phyloP scores from a whole-genome alignment of 2,888 invertebrate species.

The Drosophila tripunctata region DNA sequence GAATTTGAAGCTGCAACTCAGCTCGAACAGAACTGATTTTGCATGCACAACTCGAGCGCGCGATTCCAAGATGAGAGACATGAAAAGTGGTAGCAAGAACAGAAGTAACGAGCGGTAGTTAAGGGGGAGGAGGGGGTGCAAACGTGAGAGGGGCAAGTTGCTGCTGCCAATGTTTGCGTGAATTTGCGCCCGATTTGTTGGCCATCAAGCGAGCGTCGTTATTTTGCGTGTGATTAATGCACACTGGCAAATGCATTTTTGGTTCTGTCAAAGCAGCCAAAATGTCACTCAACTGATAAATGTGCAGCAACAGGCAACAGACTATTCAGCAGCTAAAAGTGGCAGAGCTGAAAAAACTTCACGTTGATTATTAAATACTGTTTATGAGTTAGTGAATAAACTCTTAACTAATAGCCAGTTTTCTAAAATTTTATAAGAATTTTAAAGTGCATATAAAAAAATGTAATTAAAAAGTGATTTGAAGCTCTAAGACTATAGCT shows the following conservation, averaged over 20 bases:
- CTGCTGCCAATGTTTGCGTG: constrained; percentile 70
- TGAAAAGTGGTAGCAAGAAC: too few species aligned
- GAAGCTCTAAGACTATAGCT: too few species aligned
- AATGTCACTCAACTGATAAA: constrained; percentile 38
- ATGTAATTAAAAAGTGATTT: too few species aligned
- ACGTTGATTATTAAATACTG: too few species aligned
- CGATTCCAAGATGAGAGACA: constrained; percentile 11
- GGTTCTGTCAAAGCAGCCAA: constrained; percentile 35
- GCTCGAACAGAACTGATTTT: constrained; percentile 47
- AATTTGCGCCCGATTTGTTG: constrained; percentile 75
- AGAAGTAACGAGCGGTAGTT: too few species aligned
- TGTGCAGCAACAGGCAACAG: constrained; percentile 58
- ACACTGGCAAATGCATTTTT: constrained; percentile 37
- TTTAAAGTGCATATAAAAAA: too few species aligned
- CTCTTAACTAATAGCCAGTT: too few species aligned
- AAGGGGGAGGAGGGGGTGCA: too few species aligned
- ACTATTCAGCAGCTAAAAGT: neutral
- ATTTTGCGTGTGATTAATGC: constrained; percentile 69
- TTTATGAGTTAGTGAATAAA: too few species aligned
- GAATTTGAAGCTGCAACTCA: constrained; percentile 23
- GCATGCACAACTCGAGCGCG: constrained; percentile 44
- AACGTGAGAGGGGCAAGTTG: too few species aligned
- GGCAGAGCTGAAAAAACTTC: constrained; percentile 5
- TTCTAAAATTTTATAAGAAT: too few species aligned
- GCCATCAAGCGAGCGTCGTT: constrained; percentile 65